phyloP scores from a whole-genome alignment of 2,113 vertebrate genomes.

The Planiliza haematocheilus region DNA sequence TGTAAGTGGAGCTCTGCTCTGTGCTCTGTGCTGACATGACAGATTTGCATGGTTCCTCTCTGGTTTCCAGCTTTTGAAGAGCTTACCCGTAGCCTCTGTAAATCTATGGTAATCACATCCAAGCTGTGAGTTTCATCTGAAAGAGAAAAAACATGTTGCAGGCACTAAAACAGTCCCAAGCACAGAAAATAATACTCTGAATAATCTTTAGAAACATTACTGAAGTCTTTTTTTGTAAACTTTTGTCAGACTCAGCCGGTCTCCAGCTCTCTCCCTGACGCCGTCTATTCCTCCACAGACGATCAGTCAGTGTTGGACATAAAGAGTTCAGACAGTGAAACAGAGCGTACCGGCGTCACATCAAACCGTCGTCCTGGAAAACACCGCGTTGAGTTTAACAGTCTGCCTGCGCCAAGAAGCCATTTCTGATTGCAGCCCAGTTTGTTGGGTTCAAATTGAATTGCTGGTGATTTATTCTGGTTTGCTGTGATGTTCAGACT shows the following conservation, averaged over 20 bases:
- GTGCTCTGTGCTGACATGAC: slow-evolving; percentile 47
- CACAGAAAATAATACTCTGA: not conserved
- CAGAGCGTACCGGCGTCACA: no score
- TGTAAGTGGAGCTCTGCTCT: slow-evolving; percentile 11
- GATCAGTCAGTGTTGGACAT: no score
- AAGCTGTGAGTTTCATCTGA: slow-evolving; percentile 9
- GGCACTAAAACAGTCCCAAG: not conserved
- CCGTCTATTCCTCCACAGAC: no score
- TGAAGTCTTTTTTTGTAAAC: not conserved
- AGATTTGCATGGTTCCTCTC: slow-evolving; percentile 29
- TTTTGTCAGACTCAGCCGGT: no score
- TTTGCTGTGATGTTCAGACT: no score
- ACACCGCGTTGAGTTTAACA: no score
- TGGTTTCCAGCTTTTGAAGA: slow-evolving; percentile 36
- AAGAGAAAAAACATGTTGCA: not conserved
- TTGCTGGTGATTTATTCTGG: not conserved
- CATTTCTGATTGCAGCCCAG: no score
- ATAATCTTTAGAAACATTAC: not conserved
- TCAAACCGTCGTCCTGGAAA: not conserved
- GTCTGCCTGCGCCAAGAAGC: no score
- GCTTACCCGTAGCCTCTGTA: slow-evolving; percentile 18
- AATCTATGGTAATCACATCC: slow-evolving; percentile 27
- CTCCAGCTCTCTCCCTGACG: no score
- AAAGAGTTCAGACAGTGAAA: no score
- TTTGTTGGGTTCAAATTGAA: not conserved